Evolutionary conservation across 2,888 invertebrate genomes (phyloP).

Genomic region (Anarsia innoxiella): DNA sequence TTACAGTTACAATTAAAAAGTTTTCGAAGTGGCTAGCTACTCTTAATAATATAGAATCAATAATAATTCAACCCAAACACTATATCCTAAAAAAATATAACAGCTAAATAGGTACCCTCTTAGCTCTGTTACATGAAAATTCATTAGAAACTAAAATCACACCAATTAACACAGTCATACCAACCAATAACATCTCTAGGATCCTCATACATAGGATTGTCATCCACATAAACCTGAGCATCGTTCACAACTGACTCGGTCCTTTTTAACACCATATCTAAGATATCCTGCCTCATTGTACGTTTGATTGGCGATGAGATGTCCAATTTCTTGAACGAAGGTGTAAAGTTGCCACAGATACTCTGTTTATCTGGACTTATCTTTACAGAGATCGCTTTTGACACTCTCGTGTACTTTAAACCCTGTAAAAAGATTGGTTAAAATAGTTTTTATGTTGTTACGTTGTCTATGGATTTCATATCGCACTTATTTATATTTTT

Average conservation of each 20-base stretch:
- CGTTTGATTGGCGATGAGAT: slow-evolving; percentile 36
- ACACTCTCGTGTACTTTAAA: slow-evolving; percentile 27
- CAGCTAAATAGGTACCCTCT: too few species aligned
- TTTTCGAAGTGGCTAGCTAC: too few species aligned
- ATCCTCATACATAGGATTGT: slow-evolving; percentile 60
- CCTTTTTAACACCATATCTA: slow-evolving; percentile 46
- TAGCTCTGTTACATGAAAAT: too few species aligned
- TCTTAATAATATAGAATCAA: too few species aligned
- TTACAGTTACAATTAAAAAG: too few species aligned
- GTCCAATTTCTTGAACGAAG: slow-evolving; percentile 34
- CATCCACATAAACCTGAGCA: slow-evolving; percentile 25
- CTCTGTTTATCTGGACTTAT: slow-evolving; percentile 38
- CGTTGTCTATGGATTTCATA: too few species aligned
- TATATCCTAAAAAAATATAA: too few species aligned
- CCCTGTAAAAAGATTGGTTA: slow-evolving; percentile 18
- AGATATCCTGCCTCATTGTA: slow-evolving; percentile 51
- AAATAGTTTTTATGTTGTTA: too few species aligned
- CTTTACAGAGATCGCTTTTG: slow-evolving; percentile 25
- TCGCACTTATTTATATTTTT: too few species aligned
- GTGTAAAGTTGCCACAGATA: slow-evolving; percentile 53
- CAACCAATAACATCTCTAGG: slow-evolving; percentile 60
- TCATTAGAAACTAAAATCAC: not conserved
- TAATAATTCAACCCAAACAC: too few species aligned
- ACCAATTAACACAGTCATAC: too few species aligned
- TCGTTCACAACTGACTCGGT: slow-evolving; percentile 39